Percentiles rank a stretch among this genome's conserved stretches.
Evolutionary conservation across 2,113 vertebrate genomes (phyloP).

Genomic region (Bettongia penicillata): DNA sequence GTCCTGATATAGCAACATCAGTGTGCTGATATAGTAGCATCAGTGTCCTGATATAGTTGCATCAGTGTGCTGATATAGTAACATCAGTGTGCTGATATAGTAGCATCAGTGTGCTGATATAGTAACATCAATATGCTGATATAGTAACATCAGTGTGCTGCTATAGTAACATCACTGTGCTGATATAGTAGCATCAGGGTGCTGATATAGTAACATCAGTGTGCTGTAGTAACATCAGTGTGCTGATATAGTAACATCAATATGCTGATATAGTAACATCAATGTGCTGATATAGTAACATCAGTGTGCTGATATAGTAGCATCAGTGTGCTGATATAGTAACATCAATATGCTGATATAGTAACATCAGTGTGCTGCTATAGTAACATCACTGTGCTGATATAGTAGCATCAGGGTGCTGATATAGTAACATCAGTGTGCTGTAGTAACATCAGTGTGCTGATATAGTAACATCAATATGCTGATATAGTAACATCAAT

Average conservation of each 20-base stretch:
- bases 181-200: no score
- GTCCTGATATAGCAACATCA: no score
- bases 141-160: conserved; percentile 66
- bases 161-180: conserved; percentile 54
- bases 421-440: conserved; percentile 63
- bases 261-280: conserved; percentile 62
- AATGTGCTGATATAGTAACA: conserved; percentile 7
- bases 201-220: conserved; percentile 63
- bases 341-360: no score
- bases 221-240: conserved; percentile 65
- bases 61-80: conserved; percentile 23
- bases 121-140: no score
- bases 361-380: conserved; percentile 64
- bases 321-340: conserved; percentile 34
- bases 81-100: conserved; percentile 64
- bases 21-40: no score
- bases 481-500: conserved; percentile 63
- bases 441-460: conserved; percentile 63
- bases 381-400: conserved; percentile 48
- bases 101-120: conserved; percentile 40
- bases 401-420: no score
- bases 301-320: conserved; percentile 62
- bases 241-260: conserved; percentile 31
- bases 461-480: conserved; percentile 45
- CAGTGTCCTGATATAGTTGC: conserved; percentile 63